Conservation (phyloP, 2,113 vertebrate genomes). For the Caracal caracal region DNA sequence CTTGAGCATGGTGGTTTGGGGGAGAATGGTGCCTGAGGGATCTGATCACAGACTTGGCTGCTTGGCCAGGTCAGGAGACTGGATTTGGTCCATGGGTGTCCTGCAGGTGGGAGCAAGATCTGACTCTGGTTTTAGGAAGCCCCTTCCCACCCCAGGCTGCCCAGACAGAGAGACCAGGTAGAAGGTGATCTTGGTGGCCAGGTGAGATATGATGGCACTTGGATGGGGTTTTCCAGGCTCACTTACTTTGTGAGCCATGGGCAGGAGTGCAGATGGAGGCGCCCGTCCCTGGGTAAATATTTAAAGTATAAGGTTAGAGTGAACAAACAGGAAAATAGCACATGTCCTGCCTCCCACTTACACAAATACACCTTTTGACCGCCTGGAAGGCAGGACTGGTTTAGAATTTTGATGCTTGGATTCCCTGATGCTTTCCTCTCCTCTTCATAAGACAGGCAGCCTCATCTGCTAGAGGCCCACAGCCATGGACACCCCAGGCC, state of each 20-base stretch:
- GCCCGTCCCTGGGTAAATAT: neutral
- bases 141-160: neutral
- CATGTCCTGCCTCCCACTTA: neutral
- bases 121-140: neutral
- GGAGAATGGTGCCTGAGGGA: neutral
- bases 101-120: neutral
- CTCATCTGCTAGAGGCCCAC: neutral
- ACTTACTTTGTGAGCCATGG: neutral
- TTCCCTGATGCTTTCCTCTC: too few relatives aligned
- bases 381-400: neutral
- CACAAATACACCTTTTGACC: neutral
- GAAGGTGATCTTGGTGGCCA: neutral
- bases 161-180: neutral
- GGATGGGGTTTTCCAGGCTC: neutral
- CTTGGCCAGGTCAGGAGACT: neutral
- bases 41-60: too few relatives aligned
- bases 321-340: rapidly evolving
- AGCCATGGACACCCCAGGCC: neutral
- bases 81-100: neutral
- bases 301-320: neutral
- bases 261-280: neutral
- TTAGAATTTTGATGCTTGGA: neutral
- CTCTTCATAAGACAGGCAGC: neutral
- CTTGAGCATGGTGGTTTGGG: neutral
- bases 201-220: rapidly evolving